A percentile compares a stretch with the other conserved stretches of the same genome.
Evolutionary conservation across 2,888 invertebrate genomes (phyloP).

Genomic region (Scelioninae gen. 2): DNA sequence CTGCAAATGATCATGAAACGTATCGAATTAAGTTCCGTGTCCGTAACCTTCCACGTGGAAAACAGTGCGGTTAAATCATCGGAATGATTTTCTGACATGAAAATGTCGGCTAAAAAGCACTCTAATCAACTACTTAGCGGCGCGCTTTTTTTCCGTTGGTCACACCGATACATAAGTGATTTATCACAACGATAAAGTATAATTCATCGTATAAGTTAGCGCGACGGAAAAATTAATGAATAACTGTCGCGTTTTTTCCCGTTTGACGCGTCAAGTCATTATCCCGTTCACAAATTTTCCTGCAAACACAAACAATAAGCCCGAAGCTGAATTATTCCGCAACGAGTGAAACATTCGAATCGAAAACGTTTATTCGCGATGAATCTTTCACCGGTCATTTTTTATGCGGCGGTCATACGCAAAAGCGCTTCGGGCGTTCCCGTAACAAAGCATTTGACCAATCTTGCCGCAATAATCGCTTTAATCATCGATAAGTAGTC

Average conservation of each 20-base stretch:
- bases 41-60: too few relatives aligned
- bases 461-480: background rate
- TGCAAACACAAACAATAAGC: conserved; percentile 22
- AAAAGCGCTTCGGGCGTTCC: background rate
- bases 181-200: conserved; percentile 29
- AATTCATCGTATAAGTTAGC: conserved; percentile 38
- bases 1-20: too few relatives aligned
- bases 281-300: conserved; percentile 23
- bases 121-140: conserved; percentile 26
- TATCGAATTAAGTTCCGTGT: too few relatives aligned
- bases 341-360: conserved; percentile 10
- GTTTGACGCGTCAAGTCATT: conserved; percentile 21
- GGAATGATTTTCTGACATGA: conserved; percentile 18
- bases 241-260: conserved; percentile 32
- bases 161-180: conserved; percentile 28
- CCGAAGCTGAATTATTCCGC: conserved; percentile 6
- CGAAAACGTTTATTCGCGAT: background rate
- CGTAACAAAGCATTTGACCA: background rate
- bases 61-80: background rate
- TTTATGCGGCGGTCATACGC: background rate
- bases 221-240: conserved; percentile 41
- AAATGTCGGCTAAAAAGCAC: conserved; percentile 9
- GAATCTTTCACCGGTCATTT: background rate
- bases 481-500: background rate
- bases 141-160: background rate